A percentile compares a stretch with the other conserved stretches of the same genome.
These are phyloP conservation scores for Drosophila meridionalis DNA, from an alignment of 2,888 invertebrate species.

Conservation along the genomic window DNA sequence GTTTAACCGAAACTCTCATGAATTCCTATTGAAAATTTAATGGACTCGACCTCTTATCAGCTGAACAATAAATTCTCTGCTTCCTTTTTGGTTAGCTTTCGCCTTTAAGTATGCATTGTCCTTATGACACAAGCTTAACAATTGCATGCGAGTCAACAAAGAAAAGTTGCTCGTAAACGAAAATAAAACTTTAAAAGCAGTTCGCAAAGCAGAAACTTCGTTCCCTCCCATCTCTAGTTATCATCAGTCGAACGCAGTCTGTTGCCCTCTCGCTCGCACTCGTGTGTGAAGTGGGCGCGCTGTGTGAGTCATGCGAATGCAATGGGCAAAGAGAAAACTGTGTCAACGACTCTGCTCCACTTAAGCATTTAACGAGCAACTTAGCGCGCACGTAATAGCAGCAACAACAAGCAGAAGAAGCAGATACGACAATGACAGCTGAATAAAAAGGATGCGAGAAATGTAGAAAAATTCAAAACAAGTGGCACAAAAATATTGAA, in stretches of 20 bases:
- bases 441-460: constrained; percentile 57
- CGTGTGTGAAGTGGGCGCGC: not conserved
- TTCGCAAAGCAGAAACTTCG: constrained; percentile 33
- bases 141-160: constrained; percentile 44
- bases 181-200: constrained; percentile 62
- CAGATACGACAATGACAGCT: constrained; percentile 49
- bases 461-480: constrained; percentile 75
- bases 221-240: not conserved
- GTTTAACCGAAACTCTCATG: not conserved
- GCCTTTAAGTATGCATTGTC: constrained; percentile 48
- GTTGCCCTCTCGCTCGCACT: not conserved
- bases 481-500: constrained; percentile 76
- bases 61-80: constrained; percentile 37
- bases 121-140: constrained; percentile 57
- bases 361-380: constrained; percentile 78
- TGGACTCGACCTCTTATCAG: constrained; percentile 34
- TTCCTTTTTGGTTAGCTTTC: constrained; percentile 2
- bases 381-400: constrained; percentile 63
- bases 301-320: constrained; percentile 64
- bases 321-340: constrained; percentile 64
- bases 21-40: constrained; percentile 38
- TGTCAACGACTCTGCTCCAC: constrained; percentile 82
- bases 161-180: constrained; percentile 55
- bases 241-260: not conserved
- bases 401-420: constrained; percentile 34